Evolutionary conservation across 2,113 vertebrate species (phyloP).

Genomic region (Urocolius indicus): DNA sequence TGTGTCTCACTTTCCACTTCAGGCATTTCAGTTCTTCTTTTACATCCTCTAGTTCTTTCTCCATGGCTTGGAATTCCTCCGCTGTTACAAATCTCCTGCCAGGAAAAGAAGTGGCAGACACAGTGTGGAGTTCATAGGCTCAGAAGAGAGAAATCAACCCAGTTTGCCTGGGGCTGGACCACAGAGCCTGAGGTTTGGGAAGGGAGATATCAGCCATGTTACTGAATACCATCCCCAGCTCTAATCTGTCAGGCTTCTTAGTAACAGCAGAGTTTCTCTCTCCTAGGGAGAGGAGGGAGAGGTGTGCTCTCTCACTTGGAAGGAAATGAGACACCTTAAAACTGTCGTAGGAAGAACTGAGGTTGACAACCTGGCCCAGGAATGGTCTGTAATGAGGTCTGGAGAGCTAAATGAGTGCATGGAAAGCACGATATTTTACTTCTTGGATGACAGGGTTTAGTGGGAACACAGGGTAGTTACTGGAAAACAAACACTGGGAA

Average conservation of each 20-base stretch:
- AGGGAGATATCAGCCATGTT: neutral
- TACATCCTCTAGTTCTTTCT: slow-evolving; percentile 54
- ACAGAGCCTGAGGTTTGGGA: neutral
- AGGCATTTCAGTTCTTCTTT: slow-evolving; percentile 67
- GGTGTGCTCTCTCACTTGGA: neutral
- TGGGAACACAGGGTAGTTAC: neutral
- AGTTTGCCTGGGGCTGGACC: neutral
- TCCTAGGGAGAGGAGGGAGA: neutral
- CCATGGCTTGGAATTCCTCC: slow-evolving; percentile 64
- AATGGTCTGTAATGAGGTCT: neutral
- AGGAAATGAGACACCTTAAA: neutral
- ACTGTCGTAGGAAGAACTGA: neutral
- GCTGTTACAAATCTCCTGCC: slow-evolving; percentile 58
- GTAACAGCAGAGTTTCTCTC: neutral
- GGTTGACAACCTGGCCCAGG: neutral
- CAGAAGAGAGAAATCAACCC: neutral
- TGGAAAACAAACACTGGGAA: neutral
- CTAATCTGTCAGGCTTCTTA: neutral
- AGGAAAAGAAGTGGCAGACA: slow-evolving; percentile 33
- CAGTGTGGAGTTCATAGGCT: neutral
- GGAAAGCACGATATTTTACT: neutral
- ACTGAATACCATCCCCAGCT: neutral
- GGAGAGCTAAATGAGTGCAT: neutral
- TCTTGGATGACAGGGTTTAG: neutral
- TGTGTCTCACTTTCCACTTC: slow-evolving; percentile 63